A percentile compares a stretch with the other conserved stretches of the same genome.
These are phyloP conservation scores for Coreoperca whiteheadi DNA, from an alignment of 2,113 vertebrate species.

Conservation along the genomic window DNA sequence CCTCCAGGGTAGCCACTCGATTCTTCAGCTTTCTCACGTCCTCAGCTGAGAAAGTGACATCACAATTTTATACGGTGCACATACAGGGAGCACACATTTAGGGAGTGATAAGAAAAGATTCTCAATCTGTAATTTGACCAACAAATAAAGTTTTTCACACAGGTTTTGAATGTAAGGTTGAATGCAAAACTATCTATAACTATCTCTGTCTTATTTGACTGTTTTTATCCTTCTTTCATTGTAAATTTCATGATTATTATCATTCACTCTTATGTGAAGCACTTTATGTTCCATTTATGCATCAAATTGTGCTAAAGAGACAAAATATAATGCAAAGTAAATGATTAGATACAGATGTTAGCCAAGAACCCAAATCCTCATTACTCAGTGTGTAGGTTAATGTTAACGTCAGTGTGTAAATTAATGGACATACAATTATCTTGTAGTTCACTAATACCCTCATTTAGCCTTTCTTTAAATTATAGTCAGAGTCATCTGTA, in stretches of 20 bases:
- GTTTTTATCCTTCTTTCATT: neutral
- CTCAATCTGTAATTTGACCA: neutral
- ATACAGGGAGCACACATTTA: neutral
- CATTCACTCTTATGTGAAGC: neutral
- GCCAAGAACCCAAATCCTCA: neutral
- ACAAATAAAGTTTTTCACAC: neutral
- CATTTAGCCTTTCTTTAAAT: neutral
- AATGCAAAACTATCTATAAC: too few species aligned
- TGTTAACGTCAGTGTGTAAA: neutral
- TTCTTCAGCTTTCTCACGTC: conserved; percentile 91
- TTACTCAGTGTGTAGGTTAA: neutral
- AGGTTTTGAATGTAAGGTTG: neutral
- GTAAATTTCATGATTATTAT: neutral
- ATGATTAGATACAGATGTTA: neutral
- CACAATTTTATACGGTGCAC: neutral
- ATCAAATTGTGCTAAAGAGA: neutral
- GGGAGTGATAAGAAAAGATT: neutral
- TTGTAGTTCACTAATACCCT: neutral
- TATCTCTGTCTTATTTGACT: too few species aligned
- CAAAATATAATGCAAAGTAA: neutral
- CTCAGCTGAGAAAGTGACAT: conserved; percentile 83
- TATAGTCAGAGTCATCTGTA: neutral
- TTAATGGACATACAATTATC: neutral
- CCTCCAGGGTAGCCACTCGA: conserved; percentile 87
- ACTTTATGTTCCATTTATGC: neutral